Base-by-base conservation (phyloP, 2,888 invertebrate genomes). In the Heliconius erato region DNA sequence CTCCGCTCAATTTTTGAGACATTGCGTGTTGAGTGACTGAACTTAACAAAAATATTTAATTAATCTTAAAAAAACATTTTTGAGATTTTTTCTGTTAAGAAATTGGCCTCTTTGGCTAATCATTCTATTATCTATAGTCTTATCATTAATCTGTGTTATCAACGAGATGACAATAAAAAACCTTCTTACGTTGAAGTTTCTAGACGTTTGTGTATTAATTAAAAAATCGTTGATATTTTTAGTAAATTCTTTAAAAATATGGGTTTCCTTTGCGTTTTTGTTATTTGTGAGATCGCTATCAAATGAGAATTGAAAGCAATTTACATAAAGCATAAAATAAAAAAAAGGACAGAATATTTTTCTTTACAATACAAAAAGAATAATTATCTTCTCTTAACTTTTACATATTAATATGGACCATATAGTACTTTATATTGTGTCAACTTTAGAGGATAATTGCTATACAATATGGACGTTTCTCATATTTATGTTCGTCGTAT, bases 391-490 rank as follows among this genome's bases (percentile, higher is more conserved):
- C 16, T 49, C 3, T 49, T 6, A 19, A 54, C n/a, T n/a, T 59
- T 11, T 63, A 4, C n/a, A 3, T n/a, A 3, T 63, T n/a, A 63
- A 63, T 63, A 63, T 63, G n/a, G n/a, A 23, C 3, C 3, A 63
- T n/a, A n/a, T 77, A 9, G 0, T 77, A 16, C 35, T 23, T 9
- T 19, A 67, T 35, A 67, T 86, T 0, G 85, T 89, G 6, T 85
- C 84, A 79, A 79, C 79, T 67, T 72, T 91, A 35, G 91, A 91
- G 84, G 89, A 89, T 0, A 82, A 89, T 54, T 89, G 90, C 63
- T 88, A 85, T 12, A 44, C 68, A 3, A 85, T 89, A 0, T 91
- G 88, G 84, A 26, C 87, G 5, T 9, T 88, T 7, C 63, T 91
- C 2, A 77, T 88, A 0, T 72, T 87, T 14, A 79, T 88, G 79